Evolutionary conservation across 2,797 vertebrate genomes (phyloP), one percentile per base, ranked within the genome.

Genomic region (Spea hammondii): DNA sequence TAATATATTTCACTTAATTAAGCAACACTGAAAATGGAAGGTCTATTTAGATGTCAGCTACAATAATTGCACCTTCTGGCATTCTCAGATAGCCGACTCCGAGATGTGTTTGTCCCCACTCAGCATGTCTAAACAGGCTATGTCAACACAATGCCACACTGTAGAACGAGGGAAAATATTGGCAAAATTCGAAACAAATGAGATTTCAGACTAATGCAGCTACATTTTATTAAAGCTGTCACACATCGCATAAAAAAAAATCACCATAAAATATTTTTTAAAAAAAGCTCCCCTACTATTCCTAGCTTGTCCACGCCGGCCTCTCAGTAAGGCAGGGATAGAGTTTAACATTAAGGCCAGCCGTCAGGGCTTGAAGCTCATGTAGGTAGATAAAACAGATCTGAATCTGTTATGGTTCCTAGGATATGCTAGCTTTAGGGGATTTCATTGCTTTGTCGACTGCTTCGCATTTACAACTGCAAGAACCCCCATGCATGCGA

Each of bases 61-160:
- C 83, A 59, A 57, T 79, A 47, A 67, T 6, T 59, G 48, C 48
- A 11, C 10, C 11, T 83, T 54, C 50, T 12, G 79, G 79, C 79
- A 79, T 49, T n/a, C 47, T n/a, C 12, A 6, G 9, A 65, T 72
- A 75, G 64, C 14, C 70, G 47, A 47, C 71, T 74, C 79, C 57
- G 49, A 60, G 17, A 72, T 0, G 50, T 77, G 47, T 69, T 70
- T 46, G 44, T 0, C 0, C 45, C n/a, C 54, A 45, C 62, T 17
- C 53, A 50, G 74, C 69, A 60, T 32, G 45, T 69, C 50, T 75
- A 55, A 71, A 68, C 44, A 71, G 51, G 65, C 65, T 0, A 0
- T 49, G 62, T 71, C 44, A 67, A 5, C 0, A 0, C 0, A 8
- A 4, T 13, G 5, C 54, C 44, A 45, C 3, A 54, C 46, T 49